Evolutionary conservation across 2,113 vertebrate species (phyloP).

Genomic region (Chlamydotis undulata): DNA sequence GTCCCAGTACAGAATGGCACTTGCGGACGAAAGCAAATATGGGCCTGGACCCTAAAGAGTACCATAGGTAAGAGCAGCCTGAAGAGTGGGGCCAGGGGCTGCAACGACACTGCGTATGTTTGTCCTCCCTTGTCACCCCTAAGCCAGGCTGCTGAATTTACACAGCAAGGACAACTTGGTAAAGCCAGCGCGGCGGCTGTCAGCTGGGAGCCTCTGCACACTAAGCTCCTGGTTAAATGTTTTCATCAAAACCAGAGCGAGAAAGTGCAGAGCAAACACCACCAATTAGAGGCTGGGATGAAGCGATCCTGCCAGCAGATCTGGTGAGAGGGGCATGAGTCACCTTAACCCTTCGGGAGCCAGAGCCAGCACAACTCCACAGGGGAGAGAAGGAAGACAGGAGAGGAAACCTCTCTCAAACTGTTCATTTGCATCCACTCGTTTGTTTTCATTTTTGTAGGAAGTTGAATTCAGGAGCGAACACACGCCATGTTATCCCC

Average conservation of each 20-base stretch:
- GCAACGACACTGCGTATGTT: fast-evolving
- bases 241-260: constrained; percentile 68
- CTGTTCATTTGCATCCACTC: neutral
- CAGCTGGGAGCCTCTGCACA: constrained; percentile 51
- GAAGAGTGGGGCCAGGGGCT: neutral
- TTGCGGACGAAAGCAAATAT: neutral
- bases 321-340: constrained; percentile 61
- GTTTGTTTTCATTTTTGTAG: neutral
- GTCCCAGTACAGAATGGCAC: neutral
- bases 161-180: constrained; percentile 14
- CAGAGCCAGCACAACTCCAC: neutral
- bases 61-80: neutral
- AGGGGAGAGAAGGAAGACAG: neutral
- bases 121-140: neutral
- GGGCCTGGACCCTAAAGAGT: neutral
- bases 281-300: constrained; percentile 63
- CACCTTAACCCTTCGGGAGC: constrained; percentile 54
- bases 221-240: constrained; percentile 64
- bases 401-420: neutral
- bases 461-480: neutral
- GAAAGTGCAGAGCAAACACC: constrained; percentile 68
- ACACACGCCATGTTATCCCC: fast-evolving
- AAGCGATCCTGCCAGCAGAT: constrained; percentile 44
- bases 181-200: neutral
- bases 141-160: neutral